Evolutionary conservation across 2,113 vertebrate genomes (phyloP).

Genomic region (Ctenomys sociabilis): DNA sequence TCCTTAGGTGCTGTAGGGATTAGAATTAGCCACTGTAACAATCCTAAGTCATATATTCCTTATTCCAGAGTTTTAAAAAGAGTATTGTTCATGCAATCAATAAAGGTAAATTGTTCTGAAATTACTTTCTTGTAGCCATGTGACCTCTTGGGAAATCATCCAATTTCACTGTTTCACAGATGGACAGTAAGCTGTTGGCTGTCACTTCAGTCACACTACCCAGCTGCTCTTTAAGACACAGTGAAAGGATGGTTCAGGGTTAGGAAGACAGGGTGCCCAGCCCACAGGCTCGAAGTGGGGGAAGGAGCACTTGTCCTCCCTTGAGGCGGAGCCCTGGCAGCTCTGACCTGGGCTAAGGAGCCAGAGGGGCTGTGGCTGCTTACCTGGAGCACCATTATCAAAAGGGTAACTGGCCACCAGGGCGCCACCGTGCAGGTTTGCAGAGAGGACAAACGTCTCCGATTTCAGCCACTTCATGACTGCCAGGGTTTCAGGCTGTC

Average conservation of each 20-base stretch:
- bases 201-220: neutral
- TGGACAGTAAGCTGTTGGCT: neutral
- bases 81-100: neutral
- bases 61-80: neutral
- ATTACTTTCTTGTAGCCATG: constrained; percentile 6
- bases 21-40: neutral
- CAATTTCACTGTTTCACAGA: neutral
- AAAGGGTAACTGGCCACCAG: constrained; percentile 80
- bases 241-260: neutral
- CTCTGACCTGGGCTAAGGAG: neutral
- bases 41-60: neutral
- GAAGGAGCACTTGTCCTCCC: neutral
- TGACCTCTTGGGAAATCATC: neutral
- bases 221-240: neutral
- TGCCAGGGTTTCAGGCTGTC: constrained; percentile 92
- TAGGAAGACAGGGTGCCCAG: neutral
- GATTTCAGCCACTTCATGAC: constrained; percentile 93
- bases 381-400: constrained; percentile 93
- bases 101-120: neutral
- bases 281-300: neutral
- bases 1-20: neutral
- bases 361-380: neutral
- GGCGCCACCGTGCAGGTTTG: constrained; percentile 93
- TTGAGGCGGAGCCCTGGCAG: neutral
- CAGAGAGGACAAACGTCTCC: constrained; percentile 95